Evolutionary conservation across 1,140 invertebrate genomes (phyloP).

Genomic region (Hylaeus volcanicus): DNA sequence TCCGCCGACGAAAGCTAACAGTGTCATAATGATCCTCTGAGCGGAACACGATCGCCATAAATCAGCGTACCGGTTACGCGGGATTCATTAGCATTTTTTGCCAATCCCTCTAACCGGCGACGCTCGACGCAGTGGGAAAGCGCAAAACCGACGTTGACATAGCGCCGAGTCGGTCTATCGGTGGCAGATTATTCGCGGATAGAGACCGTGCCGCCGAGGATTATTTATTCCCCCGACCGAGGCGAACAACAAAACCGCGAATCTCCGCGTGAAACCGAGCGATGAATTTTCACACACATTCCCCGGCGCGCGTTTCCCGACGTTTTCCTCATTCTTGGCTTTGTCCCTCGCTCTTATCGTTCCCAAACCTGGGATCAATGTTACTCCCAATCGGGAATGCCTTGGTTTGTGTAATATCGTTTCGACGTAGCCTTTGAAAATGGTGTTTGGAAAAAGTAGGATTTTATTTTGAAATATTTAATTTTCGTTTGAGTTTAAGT

Average conservation of each 20-base stretch:
- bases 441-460: too few species aligned
- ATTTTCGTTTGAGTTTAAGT: too few species aligned
- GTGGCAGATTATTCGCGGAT: constrained; percentile 49
- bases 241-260: constrained; percentile 32
- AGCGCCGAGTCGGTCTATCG: constrained; percentile 44
- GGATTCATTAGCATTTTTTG: constrained; percentile 61
- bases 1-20: constrained; percentile 59
- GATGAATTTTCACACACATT: constrained; percentile 46
- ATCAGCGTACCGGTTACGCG: constrained; percentile 57
- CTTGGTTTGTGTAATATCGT: too few species aligned
- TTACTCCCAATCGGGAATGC: too few species aligned
- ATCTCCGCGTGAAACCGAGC: constrained; percentile 14
- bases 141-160: constrained; percentile 51
- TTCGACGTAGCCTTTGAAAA: too few species aligned
- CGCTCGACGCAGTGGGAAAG: constrained; percentile 41
- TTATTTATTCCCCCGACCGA: constrained; percentile 40
- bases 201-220: constrained; percentile 21
- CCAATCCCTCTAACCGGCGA: background rate
- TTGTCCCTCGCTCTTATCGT: background rate
- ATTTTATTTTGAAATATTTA: too few species aligned
- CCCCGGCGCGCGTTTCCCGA: background rate
- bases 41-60: constrained; percentile 62
- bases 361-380: background rate
- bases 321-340: background rate
- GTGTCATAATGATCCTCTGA: constrained; percentile 63